Evolutionary conservation across 2,797 vertebrate species (phyloP).

Genomic region (Enteromius radiatus): DNA sequence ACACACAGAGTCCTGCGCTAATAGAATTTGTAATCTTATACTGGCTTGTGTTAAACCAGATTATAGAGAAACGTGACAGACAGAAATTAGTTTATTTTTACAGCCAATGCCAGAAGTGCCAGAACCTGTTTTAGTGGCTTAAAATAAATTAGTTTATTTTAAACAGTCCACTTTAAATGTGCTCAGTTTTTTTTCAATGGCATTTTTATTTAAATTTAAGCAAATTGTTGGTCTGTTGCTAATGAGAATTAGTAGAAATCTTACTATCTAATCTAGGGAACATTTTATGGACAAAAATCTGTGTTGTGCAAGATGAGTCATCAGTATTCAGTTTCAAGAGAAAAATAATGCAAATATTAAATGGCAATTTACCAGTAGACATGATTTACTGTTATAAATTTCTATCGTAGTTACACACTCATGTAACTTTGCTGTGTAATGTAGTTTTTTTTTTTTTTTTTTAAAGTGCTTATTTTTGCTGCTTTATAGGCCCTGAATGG

Average conservation of each 20-base stretch:
- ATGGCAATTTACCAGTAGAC: background rate
- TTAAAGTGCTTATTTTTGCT: too few relatives aligned
- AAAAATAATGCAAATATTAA: background rate
- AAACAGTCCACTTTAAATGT: background rate
- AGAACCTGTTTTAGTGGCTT: background rate
- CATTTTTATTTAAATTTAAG: background rate
- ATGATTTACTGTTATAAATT: background rate
- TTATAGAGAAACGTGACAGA: slow-evolving; percentile 10
- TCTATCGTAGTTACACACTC: background rate
- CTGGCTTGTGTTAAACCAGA: slow-evolving; percentile 18
- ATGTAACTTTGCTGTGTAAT: background rate
- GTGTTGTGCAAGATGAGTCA: background rate
- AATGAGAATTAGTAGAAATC: background rate
- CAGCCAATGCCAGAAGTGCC: background rate
- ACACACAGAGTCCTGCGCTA: slow-evolving; percentile 18
- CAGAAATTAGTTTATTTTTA: background rate
- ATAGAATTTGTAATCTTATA: slow-evolving; percentile 28
- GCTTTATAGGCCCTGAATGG: background rate
- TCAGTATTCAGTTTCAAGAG: background rate
- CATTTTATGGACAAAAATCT: background rate
- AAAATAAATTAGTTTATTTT: background rate
- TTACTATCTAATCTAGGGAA: background rate
- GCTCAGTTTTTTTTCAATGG: background rate
- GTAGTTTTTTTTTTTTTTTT: too few relatives aligned
- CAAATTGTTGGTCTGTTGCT: background rate